phyloP scores from a whole-genome alignment of 2,888 invertebrate species.

The Liopterus haemorrhoidalis region DNA sequence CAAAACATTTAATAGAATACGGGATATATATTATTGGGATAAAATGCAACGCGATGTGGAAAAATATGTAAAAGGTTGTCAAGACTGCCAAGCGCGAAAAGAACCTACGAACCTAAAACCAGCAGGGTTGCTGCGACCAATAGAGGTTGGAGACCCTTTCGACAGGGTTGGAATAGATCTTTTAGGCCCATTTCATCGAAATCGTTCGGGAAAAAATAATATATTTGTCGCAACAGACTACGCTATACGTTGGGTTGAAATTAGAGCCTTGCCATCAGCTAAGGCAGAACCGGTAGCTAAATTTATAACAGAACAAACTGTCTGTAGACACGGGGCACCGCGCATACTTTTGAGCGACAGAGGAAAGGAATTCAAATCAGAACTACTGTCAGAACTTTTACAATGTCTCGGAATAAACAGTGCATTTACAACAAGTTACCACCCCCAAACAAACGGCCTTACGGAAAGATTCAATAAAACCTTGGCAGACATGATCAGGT shows the following conservation, averaged over 20 bases:
- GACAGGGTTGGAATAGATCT: slow-evolving; percentile 30
- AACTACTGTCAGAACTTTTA: slow-evolving; percentile 29
- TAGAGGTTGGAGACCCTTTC: slow-evolving; percentile 22
- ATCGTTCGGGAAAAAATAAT: slow-evolving; percentile 27
- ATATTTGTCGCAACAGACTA: slow-evolving; percentile 35
- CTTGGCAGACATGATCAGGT: no score
- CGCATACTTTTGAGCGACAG: slow-evolving; percentile 12
- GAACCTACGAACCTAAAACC: slow-evolving; percentile 23
- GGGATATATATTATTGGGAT: slow-evolving; percentile 28
- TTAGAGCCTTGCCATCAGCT: slow-evolving; percentile 25
- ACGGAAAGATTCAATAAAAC: slow-evolving; percentile 32
- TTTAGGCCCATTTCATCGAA: slow-evolving; percentile 31
- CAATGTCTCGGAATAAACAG: slow-evolving; percentile 27
- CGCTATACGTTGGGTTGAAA: slow-evolving; percentile 31
- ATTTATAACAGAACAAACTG: slow-evolving; percentile 21
- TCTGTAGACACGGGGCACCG: slow-evolving; percentile 15
- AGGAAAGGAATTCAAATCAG: slow-evolving; percentile 26
- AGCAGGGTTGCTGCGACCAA: slow-evolving; percentile 19
- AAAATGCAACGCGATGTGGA: slow-evolving; percentile 22
- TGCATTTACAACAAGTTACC: slow-evolving; percentile 9
- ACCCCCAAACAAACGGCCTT: slow-evolving; percentile 25
- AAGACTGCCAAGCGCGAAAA: slow-evolving; percentile 30
- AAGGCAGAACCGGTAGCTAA: slow-evolving; percentile 26
- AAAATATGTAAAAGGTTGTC: slow-evolving; percentile 27
- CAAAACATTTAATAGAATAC: slow-evolving; percentile 16